Evolutionary conservation across 2,113 vertebrate species (phyloP), one percentile per base, ranked within the genome.

Genomic region (Otocyon megalotis): DNA sequence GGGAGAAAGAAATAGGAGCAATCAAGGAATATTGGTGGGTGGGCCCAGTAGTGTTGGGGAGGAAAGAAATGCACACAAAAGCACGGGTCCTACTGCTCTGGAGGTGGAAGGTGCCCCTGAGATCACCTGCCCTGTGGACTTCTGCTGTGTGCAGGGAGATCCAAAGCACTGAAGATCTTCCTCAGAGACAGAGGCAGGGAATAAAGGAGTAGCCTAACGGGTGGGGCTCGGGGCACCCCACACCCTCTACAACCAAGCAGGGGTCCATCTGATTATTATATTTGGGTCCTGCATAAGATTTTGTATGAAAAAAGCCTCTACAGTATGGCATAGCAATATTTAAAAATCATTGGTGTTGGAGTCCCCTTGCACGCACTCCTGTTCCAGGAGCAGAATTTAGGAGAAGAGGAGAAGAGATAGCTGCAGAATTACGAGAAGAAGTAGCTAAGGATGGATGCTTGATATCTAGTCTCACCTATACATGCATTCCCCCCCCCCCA

Each of bases 401-500:
- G 43, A 43, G 43, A 43, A 43, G 43, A 43, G 43, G 43, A 43
- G 43, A 43, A 43, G 43, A 43, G 6, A 43, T 7, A 43, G 43
- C 43, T 81, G 30, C 32, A 84, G 43, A 88, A 74, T 91, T 65
- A 82, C 37, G 71, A 62, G 65, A 74, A 94, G 50, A 79, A 93
- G 69, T 10, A 85, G 37, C 35, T 74, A 50, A 62, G 67, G 60
- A 88, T 54, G 53, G 15, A 69, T 85, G 56, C n/a, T 54, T 19
- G 37, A 30, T 19, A 77, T 22, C 16, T 90, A 77, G 54, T 86
- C 71, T 89, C 62, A 43, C 30, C 65, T 28, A 10, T 20, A 3
- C 15, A 20, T 67, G 90, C 26, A 72, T 88, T n/a, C 54, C 97
- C 97, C 60, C 32, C 54, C 97, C 97, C 60, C 32, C 15, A 94